These are phyloP conservation scores for Turritopsis rubra DNA, from an alignment of 30 jellyfish, hydroid and myxozoan genomes.

Conservation along the genomic window DNA sequence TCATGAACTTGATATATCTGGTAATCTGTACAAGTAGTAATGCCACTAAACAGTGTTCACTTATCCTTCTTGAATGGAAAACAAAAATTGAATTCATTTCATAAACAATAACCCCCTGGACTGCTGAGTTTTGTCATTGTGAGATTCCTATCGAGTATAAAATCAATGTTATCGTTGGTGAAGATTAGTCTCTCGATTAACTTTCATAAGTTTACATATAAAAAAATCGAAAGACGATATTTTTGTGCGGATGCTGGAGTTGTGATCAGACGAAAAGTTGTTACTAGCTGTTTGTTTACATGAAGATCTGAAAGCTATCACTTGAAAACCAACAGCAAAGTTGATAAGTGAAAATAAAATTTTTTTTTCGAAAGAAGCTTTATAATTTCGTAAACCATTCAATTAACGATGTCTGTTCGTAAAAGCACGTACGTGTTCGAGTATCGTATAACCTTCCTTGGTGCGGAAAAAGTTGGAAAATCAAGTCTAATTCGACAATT, in stretches of 20 bases:
- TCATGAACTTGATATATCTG: background rate
- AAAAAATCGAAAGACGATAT: background rate
- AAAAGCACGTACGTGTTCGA: slow-evolving; percentile 83
- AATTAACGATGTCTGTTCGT: slow-evolving; percentile 46
- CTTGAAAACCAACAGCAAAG: background rate
- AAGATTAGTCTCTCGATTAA: background rate
- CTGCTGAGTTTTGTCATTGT: background rate
- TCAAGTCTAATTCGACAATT: slow-evolving; percentile 64
- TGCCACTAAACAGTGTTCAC: background rate
- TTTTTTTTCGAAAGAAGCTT: too few relatives aligned
- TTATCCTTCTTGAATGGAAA: background rate
- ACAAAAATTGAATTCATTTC: background rate
- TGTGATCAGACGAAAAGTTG: background rate
- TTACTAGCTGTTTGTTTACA: too few relatives aligned
- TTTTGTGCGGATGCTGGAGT: background rate
- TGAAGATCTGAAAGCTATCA: too few relatives aligned
- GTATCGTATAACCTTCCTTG: slow-evolving; percentile 87
- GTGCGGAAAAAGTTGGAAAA: slow-evolving; percentile 79
- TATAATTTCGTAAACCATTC: background rate
- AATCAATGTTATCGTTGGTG: background rate
- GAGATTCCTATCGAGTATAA: background rate
- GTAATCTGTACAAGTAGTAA: background rate
- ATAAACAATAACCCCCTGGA: background rate
- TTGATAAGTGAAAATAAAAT: too few relatives aligned
- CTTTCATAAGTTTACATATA: background rate